Evolutionary conservation across 1,140 invertebrate species (phyloP).

Genomic region (Nixonia krombeini): DNA sequence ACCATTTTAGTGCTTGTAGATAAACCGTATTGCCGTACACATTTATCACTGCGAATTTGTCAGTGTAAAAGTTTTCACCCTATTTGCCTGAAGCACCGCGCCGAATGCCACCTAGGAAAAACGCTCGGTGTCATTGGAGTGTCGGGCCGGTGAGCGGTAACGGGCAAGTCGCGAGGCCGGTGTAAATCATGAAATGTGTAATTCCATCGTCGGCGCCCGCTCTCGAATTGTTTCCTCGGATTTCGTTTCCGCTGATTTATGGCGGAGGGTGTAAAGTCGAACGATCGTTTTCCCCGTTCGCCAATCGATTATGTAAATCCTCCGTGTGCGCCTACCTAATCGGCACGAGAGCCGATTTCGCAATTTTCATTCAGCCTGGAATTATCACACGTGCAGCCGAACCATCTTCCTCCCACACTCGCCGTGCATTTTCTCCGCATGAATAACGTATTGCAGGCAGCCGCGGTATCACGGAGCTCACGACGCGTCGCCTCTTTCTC

Average conservation of each 20-base stretch:
- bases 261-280: constrained; percentile 23
- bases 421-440: background rate
- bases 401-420: constrained; percentile 23
- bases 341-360: constrained; percentile 30
- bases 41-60: too few relatives aligned
- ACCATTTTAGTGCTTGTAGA: too few relatives aligned
- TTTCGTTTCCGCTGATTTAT: constrained; percentile 30
- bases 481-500: constrained; percentile 11
- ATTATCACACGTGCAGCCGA: constrained; percentile 40
- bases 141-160: too few relatives aligned
- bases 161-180: too few relatives aligned
- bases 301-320: constrained; percentile 45
- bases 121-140: too few relatives aligned
- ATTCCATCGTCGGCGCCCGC: too few relatives aligned
- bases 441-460: constrained; percentile 28
- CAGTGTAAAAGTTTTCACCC: too few relatives aligned
- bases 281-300: constrained; percentile 35
- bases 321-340: background rate
- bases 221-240: constrained; percentile 11
- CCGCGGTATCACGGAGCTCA: constrained; percentile 37
- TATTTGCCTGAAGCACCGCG: too few relatives aligned
- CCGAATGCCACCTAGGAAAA: too few relatives aligned
- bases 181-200: too few relatives aligned
- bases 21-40: too few relatives aligned
- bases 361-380: constrained; percentile 50